Evolutionary conservation across 2,888 invertebrate species (phyloP), one percentile per base, ranked within the genome.

Genomic region (Petrolisthes cinctipes): DNA sequence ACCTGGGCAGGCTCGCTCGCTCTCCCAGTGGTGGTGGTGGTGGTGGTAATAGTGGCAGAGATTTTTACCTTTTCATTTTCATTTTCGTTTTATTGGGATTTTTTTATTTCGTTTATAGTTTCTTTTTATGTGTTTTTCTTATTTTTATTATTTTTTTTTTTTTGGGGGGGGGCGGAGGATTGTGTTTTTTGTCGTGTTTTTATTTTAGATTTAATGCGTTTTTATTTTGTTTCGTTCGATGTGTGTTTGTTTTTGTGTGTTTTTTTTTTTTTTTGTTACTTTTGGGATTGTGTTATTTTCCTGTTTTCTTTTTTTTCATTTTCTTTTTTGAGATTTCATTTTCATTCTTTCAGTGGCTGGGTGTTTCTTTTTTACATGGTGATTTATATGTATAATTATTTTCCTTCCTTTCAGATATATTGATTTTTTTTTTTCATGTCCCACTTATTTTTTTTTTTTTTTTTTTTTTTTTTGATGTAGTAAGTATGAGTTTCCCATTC

Each of bases 31-130:
- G 66, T 66, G 11, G 66, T 17, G 66, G 66, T 66, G 11, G 66
- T 37, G 37, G 37, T 37, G 37, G 37, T 2, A 37, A 37, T 0
- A 37, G 37, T 37, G 37, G 37, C 37, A 37, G 37, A 37, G 14
- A 14, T 51, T 79, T 79, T 79, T 79, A 79, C 56, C 56, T 54
- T 79, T n/a, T 51, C 5, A 79, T 23, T 37, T 54, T 68, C n/a
- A 68, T 68, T 68, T 17, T 68, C n/a, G n/a, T 2, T 68, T 17
- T 68, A 68, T 17, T 68, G 14, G 14, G 14, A 17, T 68, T 68
- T 68, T 68, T 68, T 68, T 68, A 17, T 68, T 68, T n/a, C n/a
- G 2, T 68, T 68, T n/a, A 2, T 14, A 68, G 23, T 76, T 76
- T 76, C 76, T 0, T 68, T 5, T 1, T 5, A n/a, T 4, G 5